Base-by-base conservation (phyloP, 2,113 vertebrate genomes). In the Silurus asotus region DNA sequence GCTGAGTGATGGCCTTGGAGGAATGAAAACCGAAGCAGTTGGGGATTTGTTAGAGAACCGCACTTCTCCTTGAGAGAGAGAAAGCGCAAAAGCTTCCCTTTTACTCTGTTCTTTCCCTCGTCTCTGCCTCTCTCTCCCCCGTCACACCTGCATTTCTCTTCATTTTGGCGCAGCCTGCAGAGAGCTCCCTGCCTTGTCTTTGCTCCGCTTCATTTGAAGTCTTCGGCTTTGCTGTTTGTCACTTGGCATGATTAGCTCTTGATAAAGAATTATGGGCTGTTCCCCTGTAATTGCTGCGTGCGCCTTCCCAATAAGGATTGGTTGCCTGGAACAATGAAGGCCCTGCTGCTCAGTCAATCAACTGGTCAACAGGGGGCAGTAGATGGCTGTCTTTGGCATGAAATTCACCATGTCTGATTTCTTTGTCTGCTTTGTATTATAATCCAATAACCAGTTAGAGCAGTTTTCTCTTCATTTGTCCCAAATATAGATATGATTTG, bases 361-460 rank as follows among this genome's bases (percentile, higher is more conserved):
- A n/a, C 45, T 0, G 14, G 58, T 91, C 94, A 94, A 91, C 72
- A 93, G 95, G 94, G 93, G 94, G 92, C 94, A 94, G 88, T 95
- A 79, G 82, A 92, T 89, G 4, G 72, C 93, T 92, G 87, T 45
- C 49, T 82, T 93, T 91, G 65, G 58, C 84, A 65, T 87, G 83
- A 88, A 76, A 87, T 3, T 8, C 58, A 59, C 70, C 82, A 79
- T 75, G 84, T 88, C 87, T 23, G 13, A 64, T 90, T 91, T 90
- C 92, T 95, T 94, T 95, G 93, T 95, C 94, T 94, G 82, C 89
- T 89, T 89, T 92, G 90, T 90, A 90, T 93, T 91, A 90, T 89
- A 90, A 89, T 90, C 88, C 88, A 90, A 76, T 88, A 70, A 92
- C 69, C 88, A 91, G 89, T 88, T 84, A 92, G 90, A 93, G 88